Percentiles rank a stretch among this genome's conserved stretches.
phyloP scores from a whole-genome alignment of 2,797 vertebrate genomes.

The Macroramphosus scolopax region DNA sequence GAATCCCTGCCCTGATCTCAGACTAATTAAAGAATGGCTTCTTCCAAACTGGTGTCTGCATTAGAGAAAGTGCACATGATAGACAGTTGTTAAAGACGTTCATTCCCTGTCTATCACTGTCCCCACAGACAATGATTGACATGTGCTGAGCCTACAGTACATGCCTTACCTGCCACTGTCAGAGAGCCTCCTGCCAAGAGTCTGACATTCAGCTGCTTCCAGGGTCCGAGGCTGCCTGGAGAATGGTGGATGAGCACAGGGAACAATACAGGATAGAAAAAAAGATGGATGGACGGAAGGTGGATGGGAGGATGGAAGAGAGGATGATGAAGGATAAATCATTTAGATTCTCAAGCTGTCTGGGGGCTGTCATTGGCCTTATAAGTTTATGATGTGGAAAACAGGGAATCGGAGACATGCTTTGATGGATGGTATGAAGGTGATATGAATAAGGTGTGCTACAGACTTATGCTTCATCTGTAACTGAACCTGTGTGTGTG shows the following conservation, averaged over 20 bases:
- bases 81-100: too few species aligned
- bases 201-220: slow-evolving; percentile 90
- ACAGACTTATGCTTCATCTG: slow-evolving; percentile 45
- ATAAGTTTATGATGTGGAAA: slow-evolving; percentile 59
- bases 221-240: slow-evolving; percentile 90
- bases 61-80: too few species aligned
- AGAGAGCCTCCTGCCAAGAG: slow-evolving; percentile 86
- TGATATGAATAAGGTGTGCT: slow-evolving; percentile 41
- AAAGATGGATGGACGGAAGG: slow-evolving; percentile 54
- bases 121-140: slow-evolving; percentile 17
- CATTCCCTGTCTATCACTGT: background rate
- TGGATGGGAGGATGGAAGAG: slow-evolving; percentile 49
- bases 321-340: slow-evolving; percentile 50
- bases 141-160: slow-evolving; percentile 51
- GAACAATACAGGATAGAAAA: slow-evolving; percentile 62
- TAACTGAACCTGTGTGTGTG: slow-evolving; percentile 10
- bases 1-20: too few species aligned
- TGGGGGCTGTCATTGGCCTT: slow-evolving; percentile 37
- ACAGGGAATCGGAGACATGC: slow-evolving; percentile 48
- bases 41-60: background rate
- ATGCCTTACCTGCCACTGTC: slow-evolving; percentile 91
- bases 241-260: slow-evolving; percentile 81
- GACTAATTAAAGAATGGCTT: too few species aligned
- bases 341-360: slow-evolving; percentile 42
- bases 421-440: slow-evolving; percentile 49